Percentiles rank a stretch among this genome's conserved stretches.
Evolutionary conservation across 2,797 vertebrate genomes (phyloP).

Genomic region (Holocentrus rufus): DNA sequence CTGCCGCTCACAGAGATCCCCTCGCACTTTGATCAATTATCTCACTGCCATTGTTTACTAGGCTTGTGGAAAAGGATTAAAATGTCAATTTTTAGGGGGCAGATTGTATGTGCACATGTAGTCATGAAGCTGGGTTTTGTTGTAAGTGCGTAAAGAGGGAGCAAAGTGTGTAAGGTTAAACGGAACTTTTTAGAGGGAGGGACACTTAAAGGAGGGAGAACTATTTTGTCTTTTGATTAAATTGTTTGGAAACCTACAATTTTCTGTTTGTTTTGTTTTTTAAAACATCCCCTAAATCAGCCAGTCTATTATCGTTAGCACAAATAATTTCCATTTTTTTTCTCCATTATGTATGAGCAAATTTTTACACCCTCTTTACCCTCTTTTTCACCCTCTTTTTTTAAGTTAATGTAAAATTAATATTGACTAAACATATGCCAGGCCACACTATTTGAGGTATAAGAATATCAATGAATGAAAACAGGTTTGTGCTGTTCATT

Average conservation of each 20-base stretch:
- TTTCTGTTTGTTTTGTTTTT: not conserved
- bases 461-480: conserved; percentile 22
- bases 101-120: conserved; percentile 41
- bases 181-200: conserved; percentile 4
- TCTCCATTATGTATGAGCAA: not conserved
- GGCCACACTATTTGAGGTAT: conserved; percentile 9
- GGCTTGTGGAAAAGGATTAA: conserved; percentile 64
- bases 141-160: conserved; percentile 16
- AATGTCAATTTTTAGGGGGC: conserved; percentile 55
- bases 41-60: conserved; percentile 78
- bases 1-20: conserved; percentile 79
- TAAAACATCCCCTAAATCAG: too few relatives aligned
- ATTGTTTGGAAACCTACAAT: not conserved
- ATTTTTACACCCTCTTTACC: not conserved
- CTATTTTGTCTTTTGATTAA: conserved; percentile 1
- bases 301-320: too few relatives aligned
- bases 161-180: not conserved
- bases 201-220: not conserved
- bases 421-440: too few relatives aligned
- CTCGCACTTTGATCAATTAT: conserved; percentile 83
- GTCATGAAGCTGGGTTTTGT: conserved; percentile 26
- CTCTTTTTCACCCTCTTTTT: too few relatives aligned
- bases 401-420: too few relatives aligned
- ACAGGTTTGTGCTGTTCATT: conserved; percentile 37
- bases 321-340: not conserved